Evolutionary conservation across 2,888 invertebrate species (phyloP).

Genomic region (Synanthedon tipuliformis): DNA sequence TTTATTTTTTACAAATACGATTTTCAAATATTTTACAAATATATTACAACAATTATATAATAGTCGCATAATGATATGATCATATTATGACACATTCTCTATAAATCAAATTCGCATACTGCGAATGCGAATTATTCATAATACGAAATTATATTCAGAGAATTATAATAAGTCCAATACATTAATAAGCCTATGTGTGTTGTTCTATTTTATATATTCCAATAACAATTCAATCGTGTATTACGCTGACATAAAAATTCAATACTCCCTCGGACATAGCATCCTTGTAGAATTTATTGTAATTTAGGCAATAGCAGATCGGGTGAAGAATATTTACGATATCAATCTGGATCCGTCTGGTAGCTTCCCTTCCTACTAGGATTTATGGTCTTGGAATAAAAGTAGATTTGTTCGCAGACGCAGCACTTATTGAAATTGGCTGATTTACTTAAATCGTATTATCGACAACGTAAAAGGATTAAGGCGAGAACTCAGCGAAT

Average conservation of each 20-base stretch:
- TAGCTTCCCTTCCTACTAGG: slow-evolving; percentile 20
- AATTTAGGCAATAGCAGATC: slow-evolving; percentile 26
- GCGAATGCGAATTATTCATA: too few species aligned
- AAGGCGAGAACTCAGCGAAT: slow-evolving; percentile 17
- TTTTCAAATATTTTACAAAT: too few species aligned
- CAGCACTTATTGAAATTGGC: slow-evolving; percentile 66
- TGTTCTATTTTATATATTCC: neutral
- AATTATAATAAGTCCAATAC: too few species aligned
- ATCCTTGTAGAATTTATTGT: slow-evolving; percentile 17
- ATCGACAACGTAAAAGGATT: slow-evolving; percentile 44
- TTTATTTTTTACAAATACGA: too few species aligned
- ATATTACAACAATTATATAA: too few species aligned
- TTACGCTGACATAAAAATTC: slow-evolving; percentile 3
- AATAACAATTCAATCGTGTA: slow-evolving; percentile 1
- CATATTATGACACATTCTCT: too few species aligned
- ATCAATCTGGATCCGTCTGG: slow-evolving; percentile 42
- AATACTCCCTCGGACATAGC: slow-evolving; percentile 5
- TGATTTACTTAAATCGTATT: slow-evolving; percentile 59
- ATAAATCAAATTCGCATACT: too few species aligned
- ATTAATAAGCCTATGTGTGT: neutral
- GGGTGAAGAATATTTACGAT: slow-evolving; percentile 45
- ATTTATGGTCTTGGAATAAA: slow-evolving; percentile 50
- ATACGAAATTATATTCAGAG: too few species aligned
- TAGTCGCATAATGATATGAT: too few species aligned
- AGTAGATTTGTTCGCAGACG: slow-evolving; percentile 51